Evolutionary conservation across 2,113 vertebrate species (phyloP).

Genomic region (Sigmodon hispidus): DNA sequence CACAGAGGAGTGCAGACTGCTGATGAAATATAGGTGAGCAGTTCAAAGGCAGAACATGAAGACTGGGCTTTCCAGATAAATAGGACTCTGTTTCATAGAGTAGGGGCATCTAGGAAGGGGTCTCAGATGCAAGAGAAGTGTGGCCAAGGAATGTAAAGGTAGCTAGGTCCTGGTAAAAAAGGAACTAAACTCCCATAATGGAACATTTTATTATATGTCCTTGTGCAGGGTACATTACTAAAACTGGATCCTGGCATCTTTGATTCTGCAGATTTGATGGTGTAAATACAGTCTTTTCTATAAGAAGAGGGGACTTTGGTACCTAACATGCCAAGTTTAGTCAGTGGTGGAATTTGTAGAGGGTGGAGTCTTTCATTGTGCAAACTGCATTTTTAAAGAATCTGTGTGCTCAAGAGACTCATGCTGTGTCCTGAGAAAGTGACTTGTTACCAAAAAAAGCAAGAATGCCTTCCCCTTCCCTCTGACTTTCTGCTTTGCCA

Average conservation of each 20-base stretch:
- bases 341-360: not conserved
- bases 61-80: not conserved
- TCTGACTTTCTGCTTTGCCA: not conserved
- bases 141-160: not conserved
- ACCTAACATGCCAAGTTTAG: too few species aligned
- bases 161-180: not conserved
- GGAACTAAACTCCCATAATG: not conserved
- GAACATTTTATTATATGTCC: not conserved
- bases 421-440: not conserved
- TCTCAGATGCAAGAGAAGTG: not conserved
- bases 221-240: not conserved
- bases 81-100: not conserved
- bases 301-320: not conserved
- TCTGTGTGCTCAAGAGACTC: not conserved
- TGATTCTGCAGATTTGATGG: not conserved
- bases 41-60: not conserved
- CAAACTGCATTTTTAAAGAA: not conserved
- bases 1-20: not conserved
- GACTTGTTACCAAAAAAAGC: not conserved
- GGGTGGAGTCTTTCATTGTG: not conserved
- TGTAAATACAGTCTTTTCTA: not conserved
- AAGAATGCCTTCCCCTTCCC: not conserved
- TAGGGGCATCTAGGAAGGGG: not conserved
- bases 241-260: not conserved
- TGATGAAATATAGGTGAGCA: not conserved